phyloP scores from a whole-genome alignment of 2,888 invertebrate genomes.

The Andrena bicolor region DNA sequence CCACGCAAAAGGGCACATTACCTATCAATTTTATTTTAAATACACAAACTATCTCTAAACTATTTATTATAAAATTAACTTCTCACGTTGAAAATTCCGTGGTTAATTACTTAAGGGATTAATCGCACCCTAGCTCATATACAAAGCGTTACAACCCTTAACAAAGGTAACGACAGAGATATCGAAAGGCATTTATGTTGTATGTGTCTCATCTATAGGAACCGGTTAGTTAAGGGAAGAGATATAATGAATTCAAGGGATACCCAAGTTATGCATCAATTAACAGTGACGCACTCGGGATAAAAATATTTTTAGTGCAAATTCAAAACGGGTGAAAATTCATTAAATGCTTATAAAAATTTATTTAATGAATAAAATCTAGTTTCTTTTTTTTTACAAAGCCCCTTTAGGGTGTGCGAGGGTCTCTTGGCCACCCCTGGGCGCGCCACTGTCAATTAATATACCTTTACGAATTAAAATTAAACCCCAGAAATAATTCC shows the following conservation, averaged over 20 bases:
- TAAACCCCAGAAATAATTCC: too few relatives aligned
- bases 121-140: slow-evolving; percentile 4
- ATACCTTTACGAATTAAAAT: too few relatives aligned
- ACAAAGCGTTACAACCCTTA: not conserved
- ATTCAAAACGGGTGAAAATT: too few relatives aligned
- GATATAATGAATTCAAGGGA: not conserved
- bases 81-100: not conserved
- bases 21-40: too few relatives aligned
- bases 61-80: not conserved
- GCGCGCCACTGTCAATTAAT: too few relatives aligned
- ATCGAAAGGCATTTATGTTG: slow-evolving; percentile 52
- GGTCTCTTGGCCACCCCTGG: not conserved
- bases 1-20: not conserved
- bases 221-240: slow-evolving; percentile 26
- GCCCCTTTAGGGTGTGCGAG: too few relatives aligned
- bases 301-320: too few relatives aligned
- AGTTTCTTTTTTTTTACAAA: too few relatives aligned
- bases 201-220: slow-evolving; percentile 56
- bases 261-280: not conserved
- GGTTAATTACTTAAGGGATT: slow-evolving; percentile 43
- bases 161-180: slow-evolving; percentile 18
- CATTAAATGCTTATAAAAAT: too few relatives aligned
- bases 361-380: too few relatives aligned
- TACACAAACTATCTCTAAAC: too few relatives aligned
- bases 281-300: too few relatives aligned